phyloP scores from a whole-genome alignment of 2,888 invertebrate genomes.

The Conus canariensis region DNA sequence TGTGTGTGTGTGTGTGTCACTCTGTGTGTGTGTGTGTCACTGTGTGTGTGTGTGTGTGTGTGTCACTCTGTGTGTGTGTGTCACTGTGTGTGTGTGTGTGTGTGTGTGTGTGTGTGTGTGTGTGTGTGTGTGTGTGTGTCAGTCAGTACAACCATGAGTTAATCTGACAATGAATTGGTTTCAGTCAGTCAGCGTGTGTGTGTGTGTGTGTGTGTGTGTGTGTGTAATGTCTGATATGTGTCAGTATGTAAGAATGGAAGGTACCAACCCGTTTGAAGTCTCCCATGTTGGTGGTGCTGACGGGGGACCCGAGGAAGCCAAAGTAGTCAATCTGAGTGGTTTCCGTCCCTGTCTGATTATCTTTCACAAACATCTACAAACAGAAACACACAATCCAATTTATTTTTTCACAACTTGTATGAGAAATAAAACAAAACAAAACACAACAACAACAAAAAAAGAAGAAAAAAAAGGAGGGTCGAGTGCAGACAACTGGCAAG shows the following conservation, averaged over 20 bases:
- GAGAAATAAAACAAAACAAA: background rate
- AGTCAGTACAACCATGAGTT: background rate
- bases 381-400: slow-evolving; percentile 28
- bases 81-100: background rate
- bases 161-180: background rate
- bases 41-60: slow-evolving; percentile 31
- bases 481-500: too few relatives aligned
- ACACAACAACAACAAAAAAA: background rate
- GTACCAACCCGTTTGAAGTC: slow-evolving; percentile 88
- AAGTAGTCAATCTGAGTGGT: slow-evolving; percentile 94
- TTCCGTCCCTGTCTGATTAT: slow-evolving; percentile 85
- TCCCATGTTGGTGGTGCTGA: slow-evolving; percentile 96
- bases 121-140: slow-evolving; percentile 18
- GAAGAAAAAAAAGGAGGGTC: too few relatives aligned
- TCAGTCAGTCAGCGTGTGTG: background rate
- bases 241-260: slow-evolving; percentile 40
- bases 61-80: slow-evolving; percentile 7
- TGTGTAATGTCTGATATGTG: background rate
- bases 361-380: slow-evolving; percentile 87
- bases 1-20: too few relatives aligned
- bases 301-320: slow-evolving; percentile 92
- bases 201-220: background rate
- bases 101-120: slow-evolving; percentile 21
- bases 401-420: too few relatives aligned
- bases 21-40: background rate